Base-by-base conservation (phyloP, 2,797 vertebrate species). In the Molossus alvarezi region DNA sequence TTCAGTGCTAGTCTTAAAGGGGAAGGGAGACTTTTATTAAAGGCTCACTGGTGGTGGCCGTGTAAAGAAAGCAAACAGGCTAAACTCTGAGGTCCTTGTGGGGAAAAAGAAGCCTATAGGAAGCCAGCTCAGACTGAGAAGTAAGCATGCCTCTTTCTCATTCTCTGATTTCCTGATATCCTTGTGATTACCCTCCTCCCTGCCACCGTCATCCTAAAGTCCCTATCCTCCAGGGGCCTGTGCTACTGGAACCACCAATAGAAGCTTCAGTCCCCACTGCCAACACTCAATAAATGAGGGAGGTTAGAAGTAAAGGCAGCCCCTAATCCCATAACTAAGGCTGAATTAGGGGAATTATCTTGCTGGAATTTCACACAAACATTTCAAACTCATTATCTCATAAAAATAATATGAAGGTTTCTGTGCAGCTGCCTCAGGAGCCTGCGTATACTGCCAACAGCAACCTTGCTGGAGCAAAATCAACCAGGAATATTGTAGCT, bases 321-420 rank as follows among this genome's bases (percentile, higher is more conserved):
- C 41, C 23, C 9, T 79, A 75, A 21, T 85, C 27, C 41, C 18
- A 7, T 88, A 75, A 75, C 58, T 89, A 64, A 76, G n/a, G 6
- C 60, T 55, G n/a, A 65, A 65, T 91, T 33, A 57, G 18, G 51
- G 21, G 15, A 3, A 71, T 3, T 80, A 1, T 91, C 12, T 69
- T 80, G 69, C 33, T 96, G 84, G 11, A 83, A 80, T 83, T 95
- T 89, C 64, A 87, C 6, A 18, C 27, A 86, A 79, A 10, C n/a
- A 71, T 90, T 93, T 14, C 79, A 27, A 95, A 80, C 15, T 79
- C 48, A 14, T 51, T 82, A 55, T 57, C 21, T 89, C 58, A 23
- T 90, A 81, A 95, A 90, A 96, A 71, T 65, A 79, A 91, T 76
- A 41, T 53, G 33, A 92, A 23, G 23, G 18, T 90, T 14, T 92